phyloP scores from a whole-genome alignment of 2,888 invertebrate genomes.

The Sinelater perroti region DNA sequence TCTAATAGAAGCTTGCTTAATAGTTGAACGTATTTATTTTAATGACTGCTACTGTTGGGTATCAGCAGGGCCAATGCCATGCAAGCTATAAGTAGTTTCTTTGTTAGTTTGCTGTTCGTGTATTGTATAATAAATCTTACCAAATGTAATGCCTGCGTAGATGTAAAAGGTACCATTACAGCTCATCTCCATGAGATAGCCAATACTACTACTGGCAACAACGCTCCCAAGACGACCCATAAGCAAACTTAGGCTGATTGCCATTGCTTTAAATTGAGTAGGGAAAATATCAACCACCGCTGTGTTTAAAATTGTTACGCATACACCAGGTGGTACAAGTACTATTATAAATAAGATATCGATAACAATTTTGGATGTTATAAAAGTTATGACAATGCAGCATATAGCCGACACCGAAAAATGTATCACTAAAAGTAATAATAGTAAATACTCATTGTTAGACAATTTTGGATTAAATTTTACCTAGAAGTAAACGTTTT shows the following conservation, averaged over 20 bases:
- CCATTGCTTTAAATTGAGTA: slow-evolving; percentile 65
- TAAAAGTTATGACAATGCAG: slow-evolving; percentile 13
- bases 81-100: too few species aligned
- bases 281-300: slow-evolving; percentile 58
- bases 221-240: slow-evolving; percentile 73
- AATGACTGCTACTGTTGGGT: too few species aligned
- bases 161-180: slow-evolving; percentile 42
- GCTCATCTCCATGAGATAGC: slow-evolving; percentile 66
- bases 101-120: too few species aligned
- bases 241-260: slow-evolving; percentile 71
- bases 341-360: slow-evolving; percentile 46
- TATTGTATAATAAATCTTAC: too few species aligned
- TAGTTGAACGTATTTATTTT: too few species aligned
- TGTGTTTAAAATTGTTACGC: slow-evolving; percentile 47
- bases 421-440: slow-evolving; percentile 31
- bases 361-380: slow-evolving; percentile 42
- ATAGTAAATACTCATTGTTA: not conserved
- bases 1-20: too few species aligned
- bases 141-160: not conserved
- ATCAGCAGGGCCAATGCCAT: too few species aligned
- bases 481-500: slow-evolving; percentile 41
- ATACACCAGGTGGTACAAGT: slow-evolving; percentile 47
- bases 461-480: not conserved
- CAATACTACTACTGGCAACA: slow-evolving; percentile 70
- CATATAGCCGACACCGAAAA: slow-evolving; percentile 25